These are phyloP conservation scores for Serrognathus titanus DNA, from an alignment of 2,888 invertebrate species.

Conservation along the genomic window DNA sequence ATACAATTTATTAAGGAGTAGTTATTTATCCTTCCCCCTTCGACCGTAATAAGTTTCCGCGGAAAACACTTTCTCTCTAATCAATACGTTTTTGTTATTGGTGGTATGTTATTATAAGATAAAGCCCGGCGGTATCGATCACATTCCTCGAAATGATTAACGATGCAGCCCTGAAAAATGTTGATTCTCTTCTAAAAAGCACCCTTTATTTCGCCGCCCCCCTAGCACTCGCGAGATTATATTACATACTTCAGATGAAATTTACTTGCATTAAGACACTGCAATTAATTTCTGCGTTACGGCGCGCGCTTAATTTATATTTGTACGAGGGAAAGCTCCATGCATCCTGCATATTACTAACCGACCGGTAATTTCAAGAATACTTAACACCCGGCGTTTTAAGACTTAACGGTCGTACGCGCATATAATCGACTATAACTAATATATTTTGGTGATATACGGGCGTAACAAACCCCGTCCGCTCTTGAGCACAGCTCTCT, in stretches of 20 bases:
- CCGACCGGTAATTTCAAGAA: conserved; percentile 27
- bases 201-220: conserved; percentile 2
- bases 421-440: conserved; percentile 27
- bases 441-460: conserved; percentile 24
- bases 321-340: conserved; percentile 14
- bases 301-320: conserved; percentile 35
- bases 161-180: background rate
- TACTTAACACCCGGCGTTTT: conserved; percentile 15
- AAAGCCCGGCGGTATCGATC: background rate
- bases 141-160: conserved; percentile 3
- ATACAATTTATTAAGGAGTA: too few relatives aligned
- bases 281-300: conserved; percentile 38
- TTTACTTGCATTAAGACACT: conserved; percentile 36
- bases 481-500: conserved; percentile 39
- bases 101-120: background rate
- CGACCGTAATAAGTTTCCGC: too few relatives aligned
- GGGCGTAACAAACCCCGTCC: conserved; percentile 29
- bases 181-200: background rate
- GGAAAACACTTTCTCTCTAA: background rate
- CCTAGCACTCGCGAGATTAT: conserved; percentile 30
- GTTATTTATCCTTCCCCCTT: too few relatives aligned
- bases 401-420: conserved; percentile 8
- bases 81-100: background rate
- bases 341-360: conserved; percentile 22
- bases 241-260: conserved; percentile 38